Evolutionary conservation across 2,113 vertebrate species (phyloP).

Genomic region (Etheostoma spectabile): DNA sequence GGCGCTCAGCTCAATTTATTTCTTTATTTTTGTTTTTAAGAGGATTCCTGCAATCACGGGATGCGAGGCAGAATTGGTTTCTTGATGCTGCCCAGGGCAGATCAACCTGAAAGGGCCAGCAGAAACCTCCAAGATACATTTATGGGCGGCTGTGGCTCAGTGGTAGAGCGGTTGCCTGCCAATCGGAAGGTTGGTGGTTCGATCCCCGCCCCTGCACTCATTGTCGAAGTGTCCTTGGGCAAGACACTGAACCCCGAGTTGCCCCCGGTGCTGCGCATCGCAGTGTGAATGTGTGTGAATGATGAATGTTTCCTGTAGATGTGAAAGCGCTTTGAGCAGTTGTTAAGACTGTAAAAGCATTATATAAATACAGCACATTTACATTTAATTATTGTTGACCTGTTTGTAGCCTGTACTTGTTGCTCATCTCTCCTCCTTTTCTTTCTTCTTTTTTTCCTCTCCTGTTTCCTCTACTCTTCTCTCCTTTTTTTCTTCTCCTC

Average conservation of each 20-base stretch:
- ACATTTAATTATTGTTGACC: not conserved
- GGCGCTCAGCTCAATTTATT: slow-evolving; percentile 29
- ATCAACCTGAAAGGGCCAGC: not conserved
- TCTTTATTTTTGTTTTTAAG: slow-evolving; percentile 48
- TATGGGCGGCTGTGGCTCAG: no score
- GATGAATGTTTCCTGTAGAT: no score
- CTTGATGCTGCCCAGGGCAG: not conserved
- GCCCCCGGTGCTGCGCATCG: no score
- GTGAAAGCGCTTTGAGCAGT: no score
- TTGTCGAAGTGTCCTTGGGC: no score
- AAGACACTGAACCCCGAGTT: no score
- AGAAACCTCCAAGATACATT: not conserved
- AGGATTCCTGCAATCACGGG: slow-evolving; percentile 33
- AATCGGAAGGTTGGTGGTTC: no score
- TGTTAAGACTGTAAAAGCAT: no score
- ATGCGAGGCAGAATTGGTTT: slow-evolving; percentile 12
- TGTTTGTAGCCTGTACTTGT: slow-evolving; percentile 20
- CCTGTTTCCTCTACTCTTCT: not conserved
- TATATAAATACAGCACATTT: no score
- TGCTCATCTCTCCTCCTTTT: not conserved
- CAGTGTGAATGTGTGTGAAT: no score
- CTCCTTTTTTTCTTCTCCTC: not conserved
- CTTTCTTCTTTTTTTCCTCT: not conserved
- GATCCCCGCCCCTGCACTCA: no score
- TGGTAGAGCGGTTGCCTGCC: no score